Evolutionary conservation across 2,888 invertebrate species (phyloP).

Genomic region (Papilio protenor): DNA sequence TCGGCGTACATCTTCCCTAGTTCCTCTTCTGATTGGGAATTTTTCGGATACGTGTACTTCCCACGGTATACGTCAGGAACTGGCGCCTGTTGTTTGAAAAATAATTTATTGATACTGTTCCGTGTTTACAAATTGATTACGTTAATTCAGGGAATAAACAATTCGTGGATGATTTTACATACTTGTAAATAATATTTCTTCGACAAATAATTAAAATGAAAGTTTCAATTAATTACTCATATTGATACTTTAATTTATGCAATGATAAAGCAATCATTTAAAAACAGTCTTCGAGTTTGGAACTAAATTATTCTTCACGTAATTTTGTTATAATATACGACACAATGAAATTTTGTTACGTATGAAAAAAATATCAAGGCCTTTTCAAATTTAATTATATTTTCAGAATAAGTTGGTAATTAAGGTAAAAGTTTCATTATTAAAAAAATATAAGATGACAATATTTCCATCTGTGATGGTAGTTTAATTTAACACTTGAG

Average conservation of each 20-base stretch:
- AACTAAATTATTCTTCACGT: neutral
- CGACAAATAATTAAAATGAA: neutral
- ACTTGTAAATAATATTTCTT: too few relatives aligned
- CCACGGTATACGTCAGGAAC: constrained; percentile 98
- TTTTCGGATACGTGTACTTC: constrained; percentile 86
- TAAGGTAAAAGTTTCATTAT: neutral
- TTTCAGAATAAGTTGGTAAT: too few relatives aligned
- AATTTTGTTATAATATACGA: too few relatives aligned
- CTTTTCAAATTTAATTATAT: too few relatives aligned
- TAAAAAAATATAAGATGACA: neutral
- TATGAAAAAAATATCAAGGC: too few relatives aligned
- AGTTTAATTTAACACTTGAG: constrained; percentile 30
- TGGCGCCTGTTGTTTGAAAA: constrained; percentile 88
- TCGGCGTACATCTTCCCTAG: constrained; percentile 92
- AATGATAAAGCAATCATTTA: neutral
- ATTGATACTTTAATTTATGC: too few relatives aligned
- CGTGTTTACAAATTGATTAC: too few relatives aligned
- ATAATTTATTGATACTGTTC: constrained; percentile 11
- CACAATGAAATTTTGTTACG: too few relatives aligned
- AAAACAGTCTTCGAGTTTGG: neutral
- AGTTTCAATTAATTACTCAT: too few relatives aligned
- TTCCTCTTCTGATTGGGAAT: constrained; percentile 84
- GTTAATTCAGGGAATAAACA: too few relatives aligned
- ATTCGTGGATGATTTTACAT: too few relatives aligned
- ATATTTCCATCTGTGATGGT: neutral